Percentiles rank a stretch among this genome's conserved stretches.
Conservation (phyloP, 1,140 invertebrate genomes). For the Ceratitis capitata region DNA sequence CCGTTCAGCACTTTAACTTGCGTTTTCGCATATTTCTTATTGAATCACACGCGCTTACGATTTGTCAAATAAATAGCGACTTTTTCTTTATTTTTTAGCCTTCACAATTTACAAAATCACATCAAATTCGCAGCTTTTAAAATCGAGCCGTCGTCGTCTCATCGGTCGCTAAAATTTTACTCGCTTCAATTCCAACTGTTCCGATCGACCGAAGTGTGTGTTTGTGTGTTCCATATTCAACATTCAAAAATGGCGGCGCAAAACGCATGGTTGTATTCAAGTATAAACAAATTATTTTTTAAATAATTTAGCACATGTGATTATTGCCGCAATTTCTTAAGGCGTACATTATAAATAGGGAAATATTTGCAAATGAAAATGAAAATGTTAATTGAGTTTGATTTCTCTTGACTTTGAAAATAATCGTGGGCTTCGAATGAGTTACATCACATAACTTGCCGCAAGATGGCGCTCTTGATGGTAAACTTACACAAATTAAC, state of each 20-base stretch:
- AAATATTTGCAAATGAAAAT: too few species aligned
- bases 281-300: too few species aligned
- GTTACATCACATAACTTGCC: too few species aligned
- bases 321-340: too few species aligned
- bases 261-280: not conserved
- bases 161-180: conserved; percentile 6
- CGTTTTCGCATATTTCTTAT: conserved; percentile 22
- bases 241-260: conserved; percentile 20
- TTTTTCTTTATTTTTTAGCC: conserved; percentile 25
- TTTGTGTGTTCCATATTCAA: not conserved
- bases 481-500: too few species aligned
- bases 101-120: conserved; percentile 10
- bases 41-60: not conserved
- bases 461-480: not conserved
- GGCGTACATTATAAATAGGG: too few species aligned
- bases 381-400: too few species aligned
- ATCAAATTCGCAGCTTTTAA: conserved; percentile 23
- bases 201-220: not conserved
- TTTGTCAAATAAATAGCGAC: not conserved
- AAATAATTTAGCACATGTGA: too few species aligned
- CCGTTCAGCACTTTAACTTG: not conserved
- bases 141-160: conserved; percentile 7
- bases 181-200: conserved; percentile 17
- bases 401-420: too few species aligned
- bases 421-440: too few species aligned